A percentile compares a stretch with the other conserved stretches of the same genome.
phyloP scores from a whole-genome alignment of 2,888 invertebrate genomes.

The Cryptops parisi region DNA sequence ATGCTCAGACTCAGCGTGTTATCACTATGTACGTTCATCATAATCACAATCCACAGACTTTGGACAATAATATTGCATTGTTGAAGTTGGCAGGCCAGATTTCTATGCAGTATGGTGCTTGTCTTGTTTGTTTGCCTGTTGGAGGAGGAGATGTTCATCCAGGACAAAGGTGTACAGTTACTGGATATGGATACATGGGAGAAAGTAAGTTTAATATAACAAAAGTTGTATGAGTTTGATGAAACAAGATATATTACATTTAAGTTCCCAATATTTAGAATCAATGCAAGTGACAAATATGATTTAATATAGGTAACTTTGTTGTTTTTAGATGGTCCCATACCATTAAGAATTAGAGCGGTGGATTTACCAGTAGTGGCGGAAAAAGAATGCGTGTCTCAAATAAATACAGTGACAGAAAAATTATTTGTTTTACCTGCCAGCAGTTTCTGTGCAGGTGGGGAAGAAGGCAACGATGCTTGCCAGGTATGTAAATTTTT shows the following conservation, averaged over 20 bases:
- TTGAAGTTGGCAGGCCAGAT: constrained; percentile 78
- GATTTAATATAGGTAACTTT: neutral
- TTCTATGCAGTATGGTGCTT: constrained; percentile 70
- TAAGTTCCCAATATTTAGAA: neutral
- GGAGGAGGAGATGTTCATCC: constrained; percentile 66
- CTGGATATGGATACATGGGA: constrained; percentile 90
- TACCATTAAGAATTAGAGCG: constrained; percentile 73
- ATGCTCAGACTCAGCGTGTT: constrained; percentile 76
- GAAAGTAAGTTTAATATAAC: constrained; percentile 50
- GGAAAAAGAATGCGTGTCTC: constrained; percentile 78
- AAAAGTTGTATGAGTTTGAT: no score
- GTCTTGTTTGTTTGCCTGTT: constrained; percentile 74
- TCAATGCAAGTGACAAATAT: neutral
- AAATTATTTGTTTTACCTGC: constrained; percentile 87
- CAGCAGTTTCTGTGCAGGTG: constrained; percentile 87
- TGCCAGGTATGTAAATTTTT: constrained; percentile 51
- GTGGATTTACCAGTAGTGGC: constrained; percentile 85
- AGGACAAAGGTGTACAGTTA: constrained; percentile 80
- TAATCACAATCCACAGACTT: constrained; percentile 85
- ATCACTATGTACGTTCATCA: constrained; percentile 91
- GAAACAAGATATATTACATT: no score
- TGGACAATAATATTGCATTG: constrained; percentile 87
- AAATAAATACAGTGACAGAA: constrained; percentile 87
- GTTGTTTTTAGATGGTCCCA: constrained; percentile 57
- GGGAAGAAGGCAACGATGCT: constrained; percentile 81